Evolutionary conservation across 2,113 vertebrate genomes (phyloP).

Genomic region (Nesoenas mayeri): DNA sequence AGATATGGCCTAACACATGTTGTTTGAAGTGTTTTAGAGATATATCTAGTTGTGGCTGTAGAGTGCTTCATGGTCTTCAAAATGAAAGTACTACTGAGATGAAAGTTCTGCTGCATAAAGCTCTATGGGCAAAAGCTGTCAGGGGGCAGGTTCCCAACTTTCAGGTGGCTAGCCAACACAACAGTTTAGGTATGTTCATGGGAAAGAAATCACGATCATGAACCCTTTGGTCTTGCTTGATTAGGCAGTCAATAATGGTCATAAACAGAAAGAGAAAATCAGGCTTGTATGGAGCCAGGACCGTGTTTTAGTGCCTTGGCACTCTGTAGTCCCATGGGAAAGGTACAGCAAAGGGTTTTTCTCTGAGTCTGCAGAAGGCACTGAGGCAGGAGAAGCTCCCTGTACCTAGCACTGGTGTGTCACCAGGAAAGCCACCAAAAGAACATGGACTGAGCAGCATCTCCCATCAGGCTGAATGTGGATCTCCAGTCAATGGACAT

Average conservation of each 20-base stretch:
- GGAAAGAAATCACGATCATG: background rate
- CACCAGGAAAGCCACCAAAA: background rate
- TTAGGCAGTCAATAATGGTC: background rate
- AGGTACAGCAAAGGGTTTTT: background rate
- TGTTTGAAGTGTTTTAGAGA: background rate
- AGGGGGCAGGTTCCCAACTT: background rate
- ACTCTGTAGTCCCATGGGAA: background rate
- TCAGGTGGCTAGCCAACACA: background rate
- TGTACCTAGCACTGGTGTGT: background rate
- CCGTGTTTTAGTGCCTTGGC: accelerated
- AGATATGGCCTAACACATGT: background rate
- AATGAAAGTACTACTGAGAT: background rate
- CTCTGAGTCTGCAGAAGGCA: background rate
- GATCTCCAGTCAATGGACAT: accelerated
- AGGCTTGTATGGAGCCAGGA: background rate
- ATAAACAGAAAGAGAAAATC: background rate
- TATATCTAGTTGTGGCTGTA: background rate
- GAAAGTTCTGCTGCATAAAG: background rate
- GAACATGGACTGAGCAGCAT: background rate
- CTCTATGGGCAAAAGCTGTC: background rate
- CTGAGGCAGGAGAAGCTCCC: background rate
- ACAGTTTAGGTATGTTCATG: accelerated
- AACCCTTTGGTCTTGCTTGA: background rate
- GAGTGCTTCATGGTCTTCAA: background rate
- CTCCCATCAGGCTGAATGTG: background rate